phyloP scores from a whole-genome alignment of 2,888 invertebrate genomes.

The Serrognathus titanus region DNA sequence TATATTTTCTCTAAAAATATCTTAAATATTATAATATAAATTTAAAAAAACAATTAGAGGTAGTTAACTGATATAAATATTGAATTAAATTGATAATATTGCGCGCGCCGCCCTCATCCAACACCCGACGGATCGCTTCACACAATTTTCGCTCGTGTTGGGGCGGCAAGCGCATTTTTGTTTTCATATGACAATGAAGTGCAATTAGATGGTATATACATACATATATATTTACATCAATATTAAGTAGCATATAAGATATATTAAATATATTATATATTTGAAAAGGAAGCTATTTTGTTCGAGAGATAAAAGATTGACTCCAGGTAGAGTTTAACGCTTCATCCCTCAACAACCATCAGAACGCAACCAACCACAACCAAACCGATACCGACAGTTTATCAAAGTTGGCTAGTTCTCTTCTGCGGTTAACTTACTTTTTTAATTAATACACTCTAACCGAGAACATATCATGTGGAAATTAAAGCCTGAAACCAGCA shows the following conservation, averaged over 20 bases:
- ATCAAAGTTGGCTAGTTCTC: constrained; percentile 18
- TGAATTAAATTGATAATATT: constrained; percentile 21
- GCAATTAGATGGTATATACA: constrained; percentile 61
- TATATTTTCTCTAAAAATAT: constrained; percentile 59
- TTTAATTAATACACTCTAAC: too few species aligned
- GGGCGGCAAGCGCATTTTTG: constrained; percentile 16
- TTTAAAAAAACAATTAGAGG: constrained; percentile 46
- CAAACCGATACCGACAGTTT: constrained; percentile 60
- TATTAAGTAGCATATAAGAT: constrained; percentile 53
- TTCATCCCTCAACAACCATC: constrained; percentile 48
- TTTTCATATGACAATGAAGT: constrained; percentile 56
- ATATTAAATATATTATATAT: constrained; percentile 54
- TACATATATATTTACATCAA: constrained; percentile 57
- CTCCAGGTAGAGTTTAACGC: constrained; percentile 51
- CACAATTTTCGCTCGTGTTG: not conserved
- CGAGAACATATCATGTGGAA: too few species aligned
- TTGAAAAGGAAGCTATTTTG: constrained; percentile 57
- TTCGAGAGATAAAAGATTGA: constrained; percentile 67
- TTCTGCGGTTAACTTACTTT: not conserved
- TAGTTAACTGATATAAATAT: constrained; percentile 44
- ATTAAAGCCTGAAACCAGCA: too few species aligned
- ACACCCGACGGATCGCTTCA: not conserved
- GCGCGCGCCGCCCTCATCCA: constrained; percentile 3
- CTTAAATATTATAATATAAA: constrained; percentile 51
- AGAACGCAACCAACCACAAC: constrained; percentile 51